phyloP scores from a whole-genome alignment of 2,113 vertebrate genomes.

The Dinomys branickii region DNA sequence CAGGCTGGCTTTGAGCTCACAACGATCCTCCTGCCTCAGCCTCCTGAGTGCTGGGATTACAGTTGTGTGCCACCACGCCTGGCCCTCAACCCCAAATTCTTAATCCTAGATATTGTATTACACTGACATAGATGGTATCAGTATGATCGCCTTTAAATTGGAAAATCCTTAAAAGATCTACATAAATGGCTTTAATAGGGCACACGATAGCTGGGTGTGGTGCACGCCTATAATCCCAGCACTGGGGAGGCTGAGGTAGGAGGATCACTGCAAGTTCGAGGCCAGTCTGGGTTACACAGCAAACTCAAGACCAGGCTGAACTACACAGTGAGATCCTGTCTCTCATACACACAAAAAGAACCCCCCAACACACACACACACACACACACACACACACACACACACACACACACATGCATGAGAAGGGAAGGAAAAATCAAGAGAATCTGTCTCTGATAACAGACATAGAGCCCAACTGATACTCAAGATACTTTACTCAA shows the following conservation, averaged over 20 bases:
- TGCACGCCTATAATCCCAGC: neutral
- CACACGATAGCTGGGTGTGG: neutral
- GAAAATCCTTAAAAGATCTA: conserved; percentile 28
- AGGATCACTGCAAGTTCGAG: no score
- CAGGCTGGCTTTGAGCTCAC: no score
- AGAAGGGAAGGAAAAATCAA: conserved; percentile 25
- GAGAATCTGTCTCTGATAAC: neutral
- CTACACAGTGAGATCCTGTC: neutral
- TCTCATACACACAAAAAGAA: no score
- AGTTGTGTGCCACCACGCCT: no score
- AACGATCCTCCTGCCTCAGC: no score
- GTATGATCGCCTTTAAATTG: neutral
- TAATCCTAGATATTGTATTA: conserved; percentile 36
- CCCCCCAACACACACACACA: no score
- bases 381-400: neutral
- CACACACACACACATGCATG: neutral
- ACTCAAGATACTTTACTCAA: conserved; percentile 37
- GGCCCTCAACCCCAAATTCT: neutral
- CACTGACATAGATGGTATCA: neutral
- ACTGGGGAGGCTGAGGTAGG: neutral
- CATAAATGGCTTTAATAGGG: neutral
- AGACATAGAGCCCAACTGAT: conserved; percentile 29
- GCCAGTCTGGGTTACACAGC: no score
- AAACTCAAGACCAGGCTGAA: neutral
- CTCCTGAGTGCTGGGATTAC: no score